Percentiles rank a stretch among this genome's conserved stretches.
Evolutionary conservation across 2,888 invertebrate genomes (phyloP).

Genomic region (Drosophila hamatofila): DNA sequence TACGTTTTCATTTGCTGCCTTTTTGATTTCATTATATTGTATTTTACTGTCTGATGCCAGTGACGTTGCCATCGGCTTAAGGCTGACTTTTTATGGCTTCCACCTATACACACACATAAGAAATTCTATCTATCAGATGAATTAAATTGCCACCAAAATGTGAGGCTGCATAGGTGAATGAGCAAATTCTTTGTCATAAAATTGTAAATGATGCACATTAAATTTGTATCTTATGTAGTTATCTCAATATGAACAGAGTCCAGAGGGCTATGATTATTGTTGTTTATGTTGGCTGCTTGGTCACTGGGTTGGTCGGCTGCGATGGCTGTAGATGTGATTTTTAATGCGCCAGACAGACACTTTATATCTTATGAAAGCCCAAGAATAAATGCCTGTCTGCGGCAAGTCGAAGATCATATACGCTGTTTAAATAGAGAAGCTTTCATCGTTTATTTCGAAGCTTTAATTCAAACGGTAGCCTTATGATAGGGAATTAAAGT

Average conservation of each 20-base stretch:
- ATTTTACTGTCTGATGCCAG: slow-evolving; percentile 54
- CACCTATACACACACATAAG: slow-evolving; percentile 26
- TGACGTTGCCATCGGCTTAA: slow-evolving; percentile 19
- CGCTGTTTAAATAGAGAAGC: background rate
- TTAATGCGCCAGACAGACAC: slow-evolving; percentile 17
- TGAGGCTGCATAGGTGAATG: slow-evolving; percentile 9
- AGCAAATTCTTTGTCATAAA: slow-evolving; percentile 49
- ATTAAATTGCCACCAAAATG: slow-evolving; percentile 19
- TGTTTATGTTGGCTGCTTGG: slow-evolving; percentile 31
- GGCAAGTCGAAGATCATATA: background rate
- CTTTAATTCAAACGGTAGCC: background rate
- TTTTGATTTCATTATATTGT: slow-evolving; percentile 70
- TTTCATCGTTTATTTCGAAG: background rate
- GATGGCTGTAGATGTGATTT: background rate
- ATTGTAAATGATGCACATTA: slow-evolving; percentile 55
- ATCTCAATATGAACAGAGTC: slow-evolving; percentile 4
- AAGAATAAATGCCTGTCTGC: background rate
- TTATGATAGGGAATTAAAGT: background rate
- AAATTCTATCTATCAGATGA: slow-evolving; percentile 29
- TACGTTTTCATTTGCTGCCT: slow-evolving; percentile 68
- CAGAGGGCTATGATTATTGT: slow-evolving; percentile 15
- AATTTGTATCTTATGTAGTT: slow-evolving; percentile 57
- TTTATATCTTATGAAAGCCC: slow-evolving; percentile 11
- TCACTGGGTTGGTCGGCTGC: slow-evolving; percentile 29
- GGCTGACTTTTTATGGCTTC: slow-evolving; percentile 49